Conservation (phyloP, 1,140 invertebrate species). For the Drosophila subobscura region DNA sequence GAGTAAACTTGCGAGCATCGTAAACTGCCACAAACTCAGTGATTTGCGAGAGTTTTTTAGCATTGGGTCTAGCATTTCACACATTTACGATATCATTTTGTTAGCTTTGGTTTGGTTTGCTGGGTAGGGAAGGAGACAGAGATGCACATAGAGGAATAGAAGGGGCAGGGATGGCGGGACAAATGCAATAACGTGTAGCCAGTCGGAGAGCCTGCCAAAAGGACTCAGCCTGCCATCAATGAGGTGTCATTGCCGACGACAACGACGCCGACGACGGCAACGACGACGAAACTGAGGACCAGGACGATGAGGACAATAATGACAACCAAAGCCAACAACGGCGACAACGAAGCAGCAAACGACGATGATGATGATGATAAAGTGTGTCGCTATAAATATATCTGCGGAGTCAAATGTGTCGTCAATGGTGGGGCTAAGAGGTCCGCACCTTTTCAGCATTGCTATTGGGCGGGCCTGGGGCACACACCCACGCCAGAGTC, state of each 20-base stretch:
- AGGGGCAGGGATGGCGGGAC: slow-evolving; percentile 16
- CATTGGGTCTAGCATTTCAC: no score
- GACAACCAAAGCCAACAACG: slow-evolving; percentile 51
- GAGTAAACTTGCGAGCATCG: neutral
- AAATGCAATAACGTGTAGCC: slow-evolving; percentile 70
- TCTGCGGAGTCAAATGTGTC: slow-evolving; percentile 57
- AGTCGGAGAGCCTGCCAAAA: slow-evolving; percentile 16
- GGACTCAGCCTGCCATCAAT: slow-evolving; percentile 31
- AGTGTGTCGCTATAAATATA: slow-evolving; percentile 65
- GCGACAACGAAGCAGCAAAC: slow-evolving; percentile 26
- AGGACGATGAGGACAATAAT: slow-evolving; percentile 46
- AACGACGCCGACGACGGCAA: slow-evolving; percentile 21
- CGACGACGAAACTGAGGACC: slow-evolving; percentile 7
- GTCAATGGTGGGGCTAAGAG: slow-evolving; percentile 6
- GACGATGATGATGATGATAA: slow-evolving; percentile 47
- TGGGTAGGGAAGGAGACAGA: slow-evolving; percentile 2
- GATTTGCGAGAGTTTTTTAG: neutral
- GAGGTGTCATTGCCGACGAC: slow-evolving; percentile 53
- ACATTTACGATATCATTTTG: no score
- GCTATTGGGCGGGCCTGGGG: neutral
- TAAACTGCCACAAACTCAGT: no score
- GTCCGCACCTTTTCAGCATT: neutral
- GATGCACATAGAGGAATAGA: neutral
- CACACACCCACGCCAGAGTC: neutral
- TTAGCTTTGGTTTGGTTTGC: no score